These are phyloP conservation scores for Pseudois nayaur DNA, from an alignment of 2,113 vertebrate species.

Conservation along the genomic window DNA sequence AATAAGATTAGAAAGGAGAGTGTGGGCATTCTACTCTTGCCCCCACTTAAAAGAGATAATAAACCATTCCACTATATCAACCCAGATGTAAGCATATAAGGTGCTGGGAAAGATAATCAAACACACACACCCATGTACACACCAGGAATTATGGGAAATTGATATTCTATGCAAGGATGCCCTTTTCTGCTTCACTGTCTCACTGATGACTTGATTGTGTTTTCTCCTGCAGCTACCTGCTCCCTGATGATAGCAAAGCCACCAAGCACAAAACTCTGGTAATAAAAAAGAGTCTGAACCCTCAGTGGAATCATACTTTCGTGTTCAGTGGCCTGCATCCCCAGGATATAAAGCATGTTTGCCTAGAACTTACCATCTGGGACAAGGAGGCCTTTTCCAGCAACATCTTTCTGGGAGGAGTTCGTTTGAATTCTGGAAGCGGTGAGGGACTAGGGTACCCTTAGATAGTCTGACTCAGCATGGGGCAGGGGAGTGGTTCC, in stretches of 20 bases:
- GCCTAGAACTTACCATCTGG: slow-evolving; percentile 96
- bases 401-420: slow-evolving; percentile 95
- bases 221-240: slow-evolving; percentile 87
- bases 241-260: slow-evolving; percentile 94
- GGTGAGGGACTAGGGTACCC: slow-evolving; percentile 78
- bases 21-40: neutral
- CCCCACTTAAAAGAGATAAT: neutral
- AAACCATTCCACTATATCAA: neutral
- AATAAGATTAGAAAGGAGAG: neutral
- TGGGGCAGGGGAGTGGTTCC: neutral
- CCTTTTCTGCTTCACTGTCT: neutral
- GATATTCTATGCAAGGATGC: neutral
- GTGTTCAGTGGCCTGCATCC: slow-evolving; percentile 90
- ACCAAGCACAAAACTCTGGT: slow-evolving; percentile 97
- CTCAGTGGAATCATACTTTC: slow-evolving; percentile 97
- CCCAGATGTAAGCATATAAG: neutral
- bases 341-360: slow-evolving; percentile 90
- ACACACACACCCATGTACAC: neutral
- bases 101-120: neutral
- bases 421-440: slow-evolving; percentile 90
- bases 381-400: slow-evolving; percentile 96
- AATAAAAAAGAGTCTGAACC: slow-evolving; percentile 92
- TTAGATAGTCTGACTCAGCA: neutral
- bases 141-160: neutral
- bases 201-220: neutral